phyloP scores from a whole-genome alignment of 2,888 invertebrate genomes.

The Athripsodes cinereus region DNA sequence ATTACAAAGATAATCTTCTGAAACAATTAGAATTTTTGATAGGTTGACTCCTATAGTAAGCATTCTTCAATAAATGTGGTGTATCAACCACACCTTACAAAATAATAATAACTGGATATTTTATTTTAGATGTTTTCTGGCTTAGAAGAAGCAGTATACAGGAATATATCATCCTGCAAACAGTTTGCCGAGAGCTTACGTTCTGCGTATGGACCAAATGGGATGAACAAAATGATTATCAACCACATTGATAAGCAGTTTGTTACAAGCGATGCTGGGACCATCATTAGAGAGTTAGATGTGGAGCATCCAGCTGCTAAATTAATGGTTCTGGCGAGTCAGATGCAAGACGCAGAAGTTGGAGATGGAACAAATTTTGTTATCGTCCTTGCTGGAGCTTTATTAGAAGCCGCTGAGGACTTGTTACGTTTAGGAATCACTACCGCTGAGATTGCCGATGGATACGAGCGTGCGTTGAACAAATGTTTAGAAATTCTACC shows the following conservation, averaged over 20 bases:
- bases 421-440: conserved; percentile 90
- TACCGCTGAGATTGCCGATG: conserved; percentile 93
- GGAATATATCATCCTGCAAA: conserved; percentile 94
- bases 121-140: conserved; percentile 68
- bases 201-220: conserved; percentile 96
- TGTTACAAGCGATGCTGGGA: conserved; percentile 98
- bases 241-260: conserved; percentile 98
- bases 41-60: no score
- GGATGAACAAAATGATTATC: conserved; percentile 99
- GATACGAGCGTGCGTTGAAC: conserved; percentile 85
- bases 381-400: conserved; percentile 86
- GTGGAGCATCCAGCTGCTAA: conserved; percentile 99
- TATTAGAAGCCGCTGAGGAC: conserved; percentile 89
- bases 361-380: conserved; percentile 99
- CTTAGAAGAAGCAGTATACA: conserved; percentile 92
- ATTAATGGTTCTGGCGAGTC: conserved; percentile 89
- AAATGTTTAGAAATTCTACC: conserved; percentile 90
- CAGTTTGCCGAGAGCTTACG: conserved; percentile 90
- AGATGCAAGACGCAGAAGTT: conserved; percentile 98
- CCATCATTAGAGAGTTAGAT: conserved; percentile 92
- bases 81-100: no score
- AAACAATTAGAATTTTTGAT: no score
- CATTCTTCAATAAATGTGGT: no score
- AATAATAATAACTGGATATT: no score
- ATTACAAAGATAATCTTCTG: no score